phyloP scores from a whole-genome alignment of 2,888 invertebrate genomes.

The Cosmorhoe ocellata region DNA sequence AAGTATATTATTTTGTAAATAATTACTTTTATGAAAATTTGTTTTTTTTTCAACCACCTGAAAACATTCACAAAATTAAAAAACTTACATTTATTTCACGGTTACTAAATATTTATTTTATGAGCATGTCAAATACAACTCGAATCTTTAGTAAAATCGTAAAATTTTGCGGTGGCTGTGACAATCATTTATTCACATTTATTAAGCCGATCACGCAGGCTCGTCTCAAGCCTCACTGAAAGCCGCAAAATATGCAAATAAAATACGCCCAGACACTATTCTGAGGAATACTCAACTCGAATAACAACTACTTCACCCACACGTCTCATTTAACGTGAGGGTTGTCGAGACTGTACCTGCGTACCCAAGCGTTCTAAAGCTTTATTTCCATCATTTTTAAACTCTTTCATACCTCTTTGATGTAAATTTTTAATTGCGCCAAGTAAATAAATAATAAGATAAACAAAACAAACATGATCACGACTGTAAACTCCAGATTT shows the following conservation, averaged over 20 bases:
- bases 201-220: slow-evolving; percentile 34
- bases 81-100: not conserved
- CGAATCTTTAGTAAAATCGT: slow-evolving; percentile 7
- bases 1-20: too few relatives aligned
- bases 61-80: too few relatives aligned
- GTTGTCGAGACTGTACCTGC: slow-evolving; percentile 24
- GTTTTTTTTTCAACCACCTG: not conserved
- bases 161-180: slow-evolving; percentile 14
- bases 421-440: too few relatives aligned
- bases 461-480: too few relatives aligned
- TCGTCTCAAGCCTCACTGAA: slow-evolving; percentile 29
- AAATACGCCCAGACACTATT: slow-evolving; percentile 36
- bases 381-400: too few relatives aligned
- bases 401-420: too few relatives aligned
- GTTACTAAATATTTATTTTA: not conserved
- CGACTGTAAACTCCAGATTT: too few relatives aligned
- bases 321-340: slow-evolving; percentile 36
- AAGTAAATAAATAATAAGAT: too few relatives aligned
- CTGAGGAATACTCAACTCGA: slow-evolving; percentile 31
- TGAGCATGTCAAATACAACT: not conserved
- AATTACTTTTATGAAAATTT: too few relatives aligned
- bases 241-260: slow-evolving; percentile 37
- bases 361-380: too few relatives aligned
- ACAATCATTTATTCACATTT: slow-evolving; percentile 29
- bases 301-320: slow-evolving; percentile 37